Evolutionary conservation across 2,888 invertebrate species (phyloP), one percentile per base, ranked within the genome.

Genomic region (Drosophila lacicola): DNA sequence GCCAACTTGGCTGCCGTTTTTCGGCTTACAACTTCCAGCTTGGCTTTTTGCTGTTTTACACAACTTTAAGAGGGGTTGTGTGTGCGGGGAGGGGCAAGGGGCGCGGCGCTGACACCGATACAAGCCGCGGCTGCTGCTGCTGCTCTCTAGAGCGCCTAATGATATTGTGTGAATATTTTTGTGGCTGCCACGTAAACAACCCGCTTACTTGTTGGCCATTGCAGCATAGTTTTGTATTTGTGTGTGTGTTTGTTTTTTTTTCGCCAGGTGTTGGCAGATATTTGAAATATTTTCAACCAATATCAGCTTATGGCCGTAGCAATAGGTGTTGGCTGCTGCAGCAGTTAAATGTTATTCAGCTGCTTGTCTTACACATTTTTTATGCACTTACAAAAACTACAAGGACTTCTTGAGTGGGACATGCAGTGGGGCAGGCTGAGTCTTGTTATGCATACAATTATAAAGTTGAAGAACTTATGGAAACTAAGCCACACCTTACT

Each of bases 201-300:
- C 64, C 62, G 86, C 81, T 70, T 69, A 78, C 62, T 63, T 49
- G 77, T 72, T 46, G 60, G 34, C 33, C 74, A 74, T 66, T 66
- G 62, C 65, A 49, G 56, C 67, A 75, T 50, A 63, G 19, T 21
- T 14, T 46, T 42, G 9, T 45, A 21, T 46, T 0, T 44, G 13
- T 21, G 29, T 8, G 8, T 8, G 29, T 8, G 29, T 42, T 4
- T 17, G 19, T 11, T 5, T 13, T 34, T 65, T 70, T 60, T 41
- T 39, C 21, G 54, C 78, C 86, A 82, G 82, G 83, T 82, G 83
- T 72, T 83, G 78, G 70, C 83, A 80, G 82, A 61, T 78, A 70
- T 69, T 80, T 78, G 14, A 70, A 66, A 83, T 78, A 78, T 64
- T 81, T 76, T 46, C 19, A 39, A 57, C 72, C 29, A 21, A 63